Evolutionary conservation across 1,140 invertebrate genomes (phyloP).

Genomic region (Orussus abietinus): DNA sequence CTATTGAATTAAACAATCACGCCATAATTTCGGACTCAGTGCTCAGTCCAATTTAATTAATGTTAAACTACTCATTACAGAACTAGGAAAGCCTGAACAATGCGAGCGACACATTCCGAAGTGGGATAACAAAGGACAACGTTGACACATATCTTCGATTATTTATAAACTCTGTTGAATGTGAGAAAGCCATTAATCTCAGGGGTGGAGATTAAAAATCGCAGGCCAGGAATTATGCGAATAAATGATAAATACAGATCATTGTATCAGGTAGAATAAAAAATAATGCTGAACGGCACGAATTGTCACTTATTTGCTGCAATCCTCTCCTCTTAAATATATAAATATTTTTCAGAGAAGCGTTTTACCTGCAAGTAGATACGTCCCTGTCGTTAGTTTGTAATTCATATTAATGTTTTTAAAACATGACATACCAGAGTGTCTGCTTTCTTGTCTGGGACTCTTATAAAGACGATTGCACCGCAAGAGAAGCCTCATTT

Average conservation of each 20-base stretch:
- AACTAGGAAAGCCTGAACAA: too few species aligned
- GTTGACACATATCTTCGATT: too few species aligned
- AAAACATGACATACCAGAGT: conserved; percentile 10
- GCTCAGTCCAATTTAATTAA: too few species aligned
- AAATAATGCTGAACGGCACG: neutral
- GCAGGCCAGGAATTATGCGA: too few species aligned
- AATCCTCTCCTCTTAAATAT: neutral
- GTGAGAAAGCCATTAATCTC: too few species aligned
- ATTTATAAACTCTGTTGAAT: too few species aligned
- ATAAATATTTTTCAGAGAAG: neutral
- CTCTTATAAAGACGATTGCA: conserved; percentile 18
- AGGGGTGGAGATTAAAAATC: too few species aligned
- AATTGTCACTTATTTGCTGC: neutral
- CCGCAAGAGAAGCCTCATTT: neutral
- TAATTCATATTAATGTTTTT: conserved; percentile 21
- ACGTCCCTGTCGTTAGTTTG: neutral
- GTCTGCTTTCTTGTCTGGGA: neutral
- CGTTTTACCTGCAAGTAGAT: neutral
- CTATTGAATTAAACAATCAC: too few species aligned
- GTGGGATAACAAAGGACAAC: too few species aligned
- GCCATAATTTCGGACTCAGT: too few species aligned
- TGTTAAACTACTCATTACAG: too few species aligned
- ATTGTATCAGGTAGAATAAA: conserved; percentile 2
- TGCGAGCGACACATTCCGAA: too few species aligned
- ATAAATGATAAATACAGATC: neutral